These are phyloP conservation scores for Alces alces DNA, from an alignment of 2,113 vertebrate genomes.

Conservation along the genomic window DNA sequence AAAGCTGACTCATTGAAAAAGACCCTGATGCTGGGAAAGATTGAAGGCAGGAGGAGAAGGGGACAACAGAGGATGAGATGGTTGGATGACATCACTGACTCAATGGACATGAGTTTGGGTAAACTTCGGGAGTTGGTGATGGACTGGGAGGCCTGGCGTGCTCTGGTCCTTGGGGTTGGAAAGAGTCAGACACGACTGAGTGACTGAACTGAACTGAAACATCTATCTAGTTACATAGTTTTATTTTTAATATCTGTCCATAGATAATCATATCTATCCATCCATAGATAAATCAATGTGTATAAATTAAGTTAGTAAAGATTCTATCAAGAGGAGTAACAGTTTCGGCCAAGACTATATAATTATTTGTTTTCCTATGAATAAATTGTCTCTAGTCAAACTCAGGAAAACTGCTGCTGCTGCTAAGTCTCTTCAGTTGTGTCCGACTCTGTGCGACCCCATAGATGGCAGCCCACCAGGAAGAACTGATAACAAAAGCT, in stretches of 20 bases:
- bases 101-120: not conserved
- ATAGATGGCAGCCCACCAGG: not conserved
- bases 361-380: not conserved
- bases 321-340: not conserved
- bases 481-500: not conserved
- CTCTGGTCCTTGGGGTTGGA: accelerated
- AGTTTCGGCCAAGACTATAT: not conserved
- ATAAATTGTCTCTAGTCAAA: not conserved
- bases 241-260: not conserved
- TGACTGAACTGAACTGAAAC: not conserved
- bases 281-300: not conserved
- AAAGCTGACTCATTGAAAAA: not conserved
- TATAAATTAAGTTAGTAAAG: not conserved
- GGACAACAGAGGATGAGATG: not conserved
- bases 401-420: not conserved
- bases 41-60: not conserved
- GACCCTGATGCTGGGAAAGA: not conserved
- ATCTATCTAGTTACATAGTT: not conserved
- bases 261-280: not conserved
- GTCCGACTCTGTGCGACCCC: no score
- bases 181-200: accelerated
- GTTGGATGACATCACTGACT: not conserved
- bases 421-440: no score
- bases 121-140: not conserved
- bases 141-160: not conserved